Conservation (phyloP, 2,797 vertebrate genomes). For the Sebastolobus alascanus region DNA sequence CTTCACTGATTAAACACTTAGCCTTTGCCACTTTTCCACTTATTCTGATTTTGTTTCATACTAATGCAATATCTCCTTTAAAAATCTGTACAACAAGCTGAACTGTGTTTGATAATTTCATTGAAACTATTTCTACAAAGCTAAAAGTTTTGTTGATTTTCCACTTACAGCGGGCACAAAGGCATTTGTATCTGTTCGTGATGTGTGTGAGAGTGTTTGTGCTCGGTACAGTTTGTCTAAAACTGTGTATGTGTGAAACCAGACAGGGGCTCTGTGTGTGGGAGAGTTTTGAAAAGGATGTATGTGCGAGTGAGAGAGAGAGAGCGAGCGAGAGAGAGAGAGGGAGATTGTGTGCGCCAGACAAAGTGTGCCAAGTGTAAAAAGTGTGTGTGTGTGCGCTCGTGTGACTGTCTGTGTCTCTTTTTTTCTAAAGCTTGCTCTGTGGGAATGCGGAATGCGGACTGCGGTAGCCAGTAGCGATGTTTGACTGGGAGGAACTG, state of each 20-base stretch:
- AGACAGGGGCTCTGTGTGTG: conserved; percentile 57
- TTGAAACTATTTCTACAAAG: background rate
- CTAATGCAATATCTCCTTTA: background rate
- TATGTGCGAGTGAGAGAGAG: conserved; percentile 20
- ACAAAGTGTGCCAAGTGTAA: conserved; percentile 72
- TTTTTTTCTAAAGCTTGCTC: conserved; percentile 53
- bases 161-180: background rate
- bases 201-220: conserved; percentile 1
- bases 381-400: conserved; percentile 32
- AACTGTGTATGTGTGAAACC: conserved; percentile 10
- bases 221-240: conserved; percentile 28
- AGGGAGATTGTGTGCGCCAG: conserved; percentile 42
- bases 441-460: conserved; percentile 80
- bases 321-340: conserved; percentile 24
- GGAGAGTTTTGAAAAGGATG: conserved; percentile 61
- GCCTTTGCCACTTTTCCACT: conserved; percentile 13
- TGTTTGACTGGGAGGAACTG: conserved; percentile 89
- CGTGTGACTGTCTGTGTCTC: background rate
- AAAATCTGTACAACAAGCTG: background rate
- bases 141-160: conserved; percentile 1
- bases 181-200: background rate
- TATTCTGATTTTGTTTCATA: conserved; percentile 1
- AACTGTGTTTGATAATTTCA: background rate
- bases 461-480: conserved; percentile 80
- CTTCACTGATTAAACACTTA: conserved; percentile 16